These are phyloP conservation scores for Heliconius ismenius DNA, from an alignment of 2,888 invertebrate genomes.

Conservation along the genomic window DNA sequence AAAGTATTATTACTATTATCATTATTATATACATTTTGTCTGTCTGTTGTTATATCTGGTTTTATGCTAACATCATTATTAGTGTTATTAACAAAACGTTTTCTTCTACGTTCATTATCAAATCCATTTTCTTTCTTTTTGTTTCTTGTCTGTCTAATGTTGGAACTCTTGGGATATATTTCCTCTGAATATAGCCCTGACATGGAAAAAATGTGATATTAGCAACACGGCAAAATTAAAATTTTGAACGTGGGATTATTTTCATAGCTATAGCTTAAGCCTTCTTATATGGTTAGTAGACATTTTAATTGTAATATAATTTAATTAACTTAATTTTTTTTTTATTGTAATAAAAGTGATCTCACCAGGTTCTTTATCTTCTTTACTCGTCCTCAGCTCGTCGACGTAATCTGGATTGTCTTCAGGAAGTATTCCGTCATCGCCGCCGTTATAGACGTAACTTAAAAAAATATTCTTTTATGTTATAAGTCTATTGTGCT, in stretches of 20 bases:
- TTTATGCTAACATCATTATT: constrained; percentile 44
- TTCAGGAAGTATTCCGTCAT: constrained; percentile 68
- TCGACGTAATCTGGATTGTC: constrained; percentile 58
- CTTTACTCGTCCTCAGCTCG: constrained; percentile 45
- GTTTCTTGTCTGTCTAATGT: constrained; percentile 14
- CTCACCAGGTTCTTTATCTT: constrained; percentile 44
- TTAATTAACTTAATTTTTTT: no score
- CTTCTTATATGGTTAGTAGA: no score
- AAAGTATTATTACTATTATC: neutral
- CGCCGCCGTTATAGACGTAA: constrained; percentile 70
- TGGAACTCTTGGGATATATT: constrained; percentile 11
- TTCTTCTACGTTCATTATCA: constrained; percentile 51
- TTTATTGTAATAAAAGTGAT: neutral
- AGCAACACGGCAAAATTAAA: no score
- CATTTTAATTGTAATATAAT: no score
- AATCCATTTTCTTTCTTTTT: constrained; percentile 26
- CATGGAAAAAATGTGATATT: neutral
- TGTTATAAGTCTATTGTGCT: neutral
- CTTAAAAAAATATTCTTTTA: constrained; percentile 47
- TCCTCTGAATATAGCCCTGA: constrained; percentile 45
- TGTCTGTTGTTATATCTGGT: constrained; percentile 26
- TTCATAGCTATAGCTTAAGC: no score
- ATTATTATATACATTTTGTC: constrained; percentile 5
- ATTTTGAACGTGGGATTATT: no score
- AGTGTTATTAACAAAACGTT: constrained; percentile 47